These are phyloP conservation scores for Panonychus citri DNA, from an alignment of 1,140 invertebrate genomes.

Conservation along the genomic window DNA sequence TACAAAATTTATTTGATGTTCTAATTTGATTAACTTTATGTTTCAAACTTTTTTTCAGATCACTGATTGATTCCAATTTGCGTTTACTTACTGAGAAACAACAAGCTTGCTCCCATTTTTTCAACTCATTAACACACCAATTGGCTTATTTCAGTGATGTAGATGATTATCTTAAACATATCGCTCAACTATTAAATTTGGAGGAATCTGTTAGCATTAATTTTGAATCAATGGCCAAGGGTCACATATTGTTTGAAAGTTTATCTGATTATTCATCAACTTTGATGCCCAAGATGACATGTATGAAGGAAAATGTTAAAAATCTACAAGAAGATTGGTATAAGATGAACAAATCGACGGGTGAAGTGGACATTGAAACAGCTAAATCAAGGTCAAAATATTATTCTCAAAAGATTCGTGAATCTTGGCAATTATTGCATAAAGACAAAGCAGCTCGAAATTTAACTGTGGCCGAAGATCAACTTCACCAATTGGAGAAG, in stretches of 20 bases:
- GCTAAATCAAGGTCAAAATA: constrained; percentile 41
- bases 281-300: background rate
- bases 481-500: constrained; percentile 70
- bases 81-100: constrained; percentile 10
- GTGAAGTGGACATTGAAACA: constrained; percentile 1
- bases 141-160: constrained; percentile 2
- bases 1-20: too few species aligned
- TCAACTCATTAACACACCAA: constrained; percentile 7
- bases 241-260: background rate
- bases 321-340: background rate
- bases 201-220: background rate
- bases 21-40: too few species aligned
- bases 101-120: constrained; percentile 2
- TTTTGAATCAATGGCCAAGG: background rate
- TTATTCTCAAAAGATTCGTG: constrained; percentile 48
- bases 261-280: background rate
- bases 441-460: constrained; percentile 48
- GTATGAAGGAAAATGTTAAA: constrained; percentile 1
- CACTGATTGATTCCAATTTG: constrained; percentile 17
- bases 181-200: background rate
- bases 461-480: constrained; percentile 71
- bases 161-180: background rate
- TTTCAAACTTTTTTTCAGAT: constrained; percentile 11
- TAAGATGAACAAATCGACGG: background rate
- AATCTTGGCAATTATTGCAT: constrained; percentile 74